phyloP scores from a whole-genome alignment of 2,113 vertebrate species.

The Antechinus stuartii region DNA sequence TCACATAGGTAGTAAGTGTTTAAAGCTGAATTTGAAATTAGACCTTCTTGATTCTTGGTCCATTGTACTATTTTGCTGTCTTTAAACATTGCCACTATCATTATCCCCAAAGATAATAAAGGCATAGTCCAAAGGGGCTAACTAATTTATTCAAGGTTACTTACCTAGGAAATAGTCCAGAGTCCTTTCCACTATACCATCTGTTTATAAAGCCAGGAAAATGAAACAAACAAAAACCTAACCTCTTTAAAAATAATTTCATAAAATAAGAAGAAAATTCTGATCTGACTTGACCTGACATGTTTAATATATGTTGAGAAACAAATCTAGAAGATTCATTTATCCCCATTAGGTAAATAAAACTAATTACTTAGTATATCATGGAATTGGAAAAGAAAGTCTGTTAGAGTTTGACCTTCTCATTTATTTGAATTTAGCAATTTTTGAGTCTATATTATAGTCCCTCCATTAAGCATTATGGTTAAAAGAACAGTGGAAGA shows the following conservation, averaged over 20 bases:
- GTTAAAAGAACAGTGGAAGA: neutral
- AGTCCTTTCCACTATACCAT: neutral
- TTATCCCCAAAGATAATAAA: neutral
- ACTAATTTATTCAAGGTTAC: neutral
- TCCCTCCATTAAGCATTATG: neutral
- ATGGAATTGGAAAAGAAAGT: neutral
- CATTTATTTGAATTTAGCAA: neutral
- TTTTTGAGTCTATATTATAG: neutral
- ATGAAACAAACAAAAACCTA: neutral
- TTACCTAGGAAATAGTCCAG: neutral
- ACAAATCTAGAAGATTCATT: neutral
- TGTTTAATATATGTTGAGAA: neutral
- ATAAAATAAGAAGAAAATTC: neutral
- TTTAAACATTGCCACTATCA: neutral
- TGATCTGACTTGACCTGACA: no score
- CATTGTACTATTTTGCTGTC: neutral
- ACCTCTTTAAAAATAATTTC: neutral
- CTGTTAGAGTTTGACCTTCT: neutral
- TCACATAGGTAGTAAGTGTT: neutral
- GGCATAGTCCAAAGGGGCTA: neutral
- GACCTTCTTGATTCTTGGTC: neutral
- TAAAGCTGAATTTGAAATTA: neutral
- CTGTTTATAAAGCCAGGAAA: neutral
- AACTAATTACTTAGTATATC: neutral
- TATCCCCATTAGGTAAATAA: neutral